A percentile compares a stretch with the other conserved stretches of the same genome.
Conservation (phyloP, 2,888 invertebrate genomes). For the Rhingia rostrata region DNA sequence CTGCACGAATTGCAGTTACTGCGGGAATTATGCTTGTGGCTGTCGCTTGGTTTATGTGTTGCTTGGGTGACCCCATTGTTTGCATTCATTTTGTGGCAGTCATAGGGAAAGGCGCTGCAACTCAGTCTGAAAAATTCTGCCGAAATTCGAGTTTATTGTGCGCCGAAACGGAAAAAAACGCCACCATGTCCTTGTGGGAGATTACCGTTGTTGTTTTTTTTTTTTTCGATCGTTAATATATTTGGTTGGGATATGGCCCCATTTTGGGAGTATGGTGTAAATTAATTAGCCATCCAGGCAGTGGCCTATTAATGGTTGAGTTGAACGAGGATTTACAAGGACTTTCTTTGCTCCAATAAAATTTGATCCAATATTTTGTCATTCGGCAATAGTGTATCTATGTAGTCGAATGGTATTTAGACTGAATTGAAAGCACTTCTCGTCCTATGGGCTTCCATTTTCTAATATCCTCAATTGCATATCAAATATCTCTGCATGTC, state of each 20-base stretch:
- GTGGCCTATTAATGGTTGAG: not conserved
- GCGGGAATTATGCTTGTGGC: slow-evolving; percentile 34
- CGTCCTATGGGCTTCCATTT: slow-evolving; percentile 1
- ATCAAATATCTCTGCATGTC: not conserved
- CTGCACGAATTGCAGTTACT: slow-evolving; percentile 58
- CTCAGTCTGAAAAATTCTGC: not conserved
- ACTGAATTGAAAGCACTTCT: not conserved
- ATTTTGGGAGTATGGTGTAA: not conserved
- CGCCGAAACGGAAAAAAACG: not conserved
- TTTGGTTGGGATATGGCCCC: no score
- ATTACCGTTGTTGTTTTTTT: not conserved
- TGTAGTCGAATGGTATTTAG: no score
- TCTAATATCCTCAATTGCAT: not conserved
- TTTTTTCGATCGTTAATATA: not conserved
- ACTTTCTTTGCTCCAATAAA: not conserved
- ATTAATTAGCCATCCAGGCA: slow-evolving; percentile 17
- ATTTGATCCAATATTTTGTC: no score
- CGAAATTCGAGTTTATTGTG: slow-evolving; percentile 8
- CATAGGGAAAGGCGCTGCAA: not conserved
- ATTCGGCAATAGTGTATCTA: no score
- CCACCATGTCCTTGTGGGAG: slow-evolving; percentile 7
- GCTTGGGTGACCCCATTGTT: slow-evolving; percentile 11
- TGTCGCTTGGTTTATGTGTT: slow-evolving; percentile 23
- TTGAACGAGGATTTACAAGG: not conserved
- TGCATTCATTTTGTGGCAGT: slow-evolving; percentile 26